These are phyloP conservation scores for Lamprologus callipterus DNA, from an alignment of 2,113 vertebrate genomes.

Conservation along the genomic window DNA sequence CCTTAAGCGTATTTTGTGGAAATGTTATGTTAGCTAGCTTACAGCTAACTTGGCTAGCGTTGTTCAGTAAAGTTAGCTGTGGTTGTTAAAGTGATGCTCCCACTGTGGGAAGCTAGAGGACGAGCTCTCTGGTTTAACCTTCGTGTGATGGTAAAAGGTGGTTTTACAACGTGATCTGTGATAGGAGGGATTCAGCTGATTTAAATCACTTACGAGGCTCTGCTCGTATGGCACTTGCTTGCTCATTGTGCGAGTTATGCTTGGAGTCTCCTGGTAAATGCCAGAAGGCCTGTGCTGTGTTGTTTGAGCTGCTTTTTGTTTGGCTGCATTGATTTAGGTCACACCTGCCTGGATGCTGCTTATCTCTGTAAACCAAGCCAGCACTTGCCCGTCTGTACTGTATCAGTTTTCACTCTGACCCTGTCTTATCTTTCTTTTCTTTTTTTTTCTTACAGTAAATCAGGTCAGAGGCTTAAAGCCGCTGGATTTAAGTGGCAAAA, in stretches of 20 bases:
- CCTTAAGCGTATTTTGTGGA: neutral
- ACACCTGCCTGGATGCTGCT: neutral
- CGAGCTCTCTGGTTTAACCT: neutral
- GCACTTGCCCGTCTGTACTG: neutral
- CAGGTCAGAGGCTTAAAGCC: neutral
- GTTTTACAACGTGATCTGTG: neutral
- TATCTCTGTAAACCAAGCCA: neutral
- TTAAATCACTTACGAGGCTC: neutral
- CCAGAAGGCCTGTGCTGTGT: slow-evolving; percentile 27
- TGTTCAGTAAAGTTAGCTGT: slow-evolving; percentile 35
- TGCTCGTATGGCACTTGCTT: neutral
- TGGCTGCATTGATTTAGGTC: neutral
- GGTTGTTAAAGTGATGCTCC: neutral
- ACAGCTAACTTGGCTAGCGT: slow-evolving; percentile 11
- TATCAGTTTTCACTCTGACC: neutral
- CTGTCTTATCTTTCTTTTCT: neutral
- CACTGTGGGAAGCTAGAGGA: neutral
- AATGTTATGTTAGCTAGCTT: neutral
- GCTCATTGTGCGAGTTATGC: neutral
- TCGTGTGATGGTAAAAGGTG: neutral
- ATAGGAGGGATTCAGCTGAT: neutral
- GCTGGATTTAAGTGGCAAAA: neutral
- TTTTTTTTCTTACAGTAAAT: neutral
- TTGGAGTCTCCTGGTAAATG: neutral
- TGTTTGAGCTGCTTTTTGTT: neutral